These are phyloP conservation scores for Dryocosmus kuriphilus DNA, from an alignment of 2,888 invertebrate species.

Conservation along the genomic window DNA sequence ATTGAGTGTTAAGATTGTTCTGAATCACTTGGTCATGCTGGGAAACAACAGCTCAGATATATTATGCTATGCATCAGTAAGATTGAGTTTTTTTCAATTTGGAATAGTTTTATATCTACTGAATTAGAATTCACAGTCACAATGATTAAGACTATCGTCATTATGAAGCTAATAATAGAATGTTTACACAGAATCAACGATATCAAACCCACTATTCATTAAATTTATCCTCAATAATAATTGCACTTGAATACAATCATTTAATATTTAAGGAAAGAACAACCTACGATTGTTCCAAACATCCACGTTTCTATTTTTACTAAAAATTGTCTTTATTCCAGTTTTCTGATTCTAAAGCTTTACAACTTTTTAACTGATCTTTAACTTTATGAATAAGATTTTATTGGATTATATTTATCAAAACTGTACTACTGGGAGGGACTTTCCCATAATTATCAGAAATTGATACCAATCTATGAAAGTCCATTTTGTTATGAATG, in stretches of 20 bases:
- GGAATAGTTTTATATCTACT: constrained; percentile 2
- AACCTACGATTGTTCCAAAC: background rate
- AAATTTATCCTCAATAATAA: constrained; percentile 11
- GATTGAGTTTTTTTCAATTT: constrained; percentile 29
- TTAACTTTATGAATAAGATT: background rate
- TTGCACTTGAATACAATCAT: background rate
- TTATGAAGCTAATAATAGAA: constrained; percentile 11
- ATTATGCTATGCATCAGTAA: background rate
- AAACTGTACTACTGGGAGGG: background rate
- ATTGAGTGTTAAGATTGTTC: background rate
- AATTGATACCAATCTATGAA: background rate
- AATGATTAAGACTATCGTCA: background rate
- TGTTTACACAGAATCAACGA: background rate
- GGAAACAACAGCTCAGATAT: background rate
- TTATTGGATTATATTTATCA: background rate
- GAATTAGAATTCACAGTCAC: constrained; percentile 5
- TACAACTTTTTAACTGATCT: background rate
- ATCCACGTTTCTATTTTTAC: background rate
- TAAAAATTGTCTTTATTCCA: background rate
- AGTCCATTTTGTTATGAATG: background rate
- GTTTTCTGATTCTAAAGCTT: too few species aligned
- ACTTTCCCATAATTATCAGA: background rate
- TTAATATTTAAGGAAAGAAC: background rate
- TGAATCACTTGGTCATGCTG: constrained; percentile 19
- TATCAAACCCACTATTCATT: background rate